A percentile compares a stretch with the other conserved stretches of the same genome.
Evolutionary conservation across 2,113 vertebrate genomes (phyloP).

Genomic region (Crypturellus undulatus): DNA sequence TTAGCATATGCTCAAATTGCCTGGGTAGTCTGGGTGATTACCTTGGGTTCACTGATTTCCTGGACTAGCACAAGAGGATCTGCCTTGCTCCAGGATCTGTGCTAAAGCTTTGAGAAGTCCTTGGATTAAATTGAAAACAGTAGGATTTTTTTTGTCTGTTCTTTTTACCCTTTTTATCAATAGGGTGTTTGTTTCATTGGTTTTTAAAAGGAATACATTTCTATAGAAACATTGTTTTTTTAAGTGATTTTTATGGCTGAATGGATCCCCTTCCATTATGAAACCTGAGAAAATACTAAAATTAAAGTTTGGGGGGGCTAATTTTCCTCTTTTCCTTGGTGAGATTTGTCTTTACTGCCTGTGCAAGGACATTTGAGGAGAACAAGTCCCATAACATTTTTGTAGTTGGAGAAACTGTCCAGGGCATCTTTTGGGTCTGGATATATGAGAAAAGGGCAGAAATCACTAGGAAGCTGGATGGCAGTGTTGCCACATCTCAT

Average conservation of each 20-base stretch:
- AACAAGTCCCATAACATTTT: neutral
- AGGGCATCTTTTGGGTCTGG: neutral
- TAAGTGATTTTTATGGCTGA: neutral
- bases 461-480: constrained; percentile 48
- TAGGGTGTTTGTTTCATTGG: neutral
- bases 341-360: neutral
- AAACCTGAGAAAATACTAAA: neutral
- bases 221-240: neutral
- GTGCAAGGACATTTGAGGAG: neutral
- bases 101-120: fast-evolving
- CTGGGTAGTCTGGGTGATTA: fast-evolving
- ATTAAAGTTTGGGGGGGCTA: neutral
- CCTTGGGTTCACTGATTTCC: neutral
- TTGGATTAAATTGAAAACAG: neutral
- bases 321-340: neutral
- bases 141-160: fast-evolving
- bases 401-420: neutral
- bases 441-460: neutral
- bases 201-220: neutral
- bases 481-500: constrained; percentile 34
- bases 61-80: fast-evolving
- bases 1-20: neutral
- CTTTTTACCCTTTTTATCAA: neutral
- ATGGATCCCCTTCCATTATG: neutral
- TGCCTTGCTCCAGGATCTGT: neutral